These are phyloP conservation scores for Bursaphelenchus mucronatus DNA, from an alignment of 1,140 invertebrate species.

Conservation along the genomic window DNA sequence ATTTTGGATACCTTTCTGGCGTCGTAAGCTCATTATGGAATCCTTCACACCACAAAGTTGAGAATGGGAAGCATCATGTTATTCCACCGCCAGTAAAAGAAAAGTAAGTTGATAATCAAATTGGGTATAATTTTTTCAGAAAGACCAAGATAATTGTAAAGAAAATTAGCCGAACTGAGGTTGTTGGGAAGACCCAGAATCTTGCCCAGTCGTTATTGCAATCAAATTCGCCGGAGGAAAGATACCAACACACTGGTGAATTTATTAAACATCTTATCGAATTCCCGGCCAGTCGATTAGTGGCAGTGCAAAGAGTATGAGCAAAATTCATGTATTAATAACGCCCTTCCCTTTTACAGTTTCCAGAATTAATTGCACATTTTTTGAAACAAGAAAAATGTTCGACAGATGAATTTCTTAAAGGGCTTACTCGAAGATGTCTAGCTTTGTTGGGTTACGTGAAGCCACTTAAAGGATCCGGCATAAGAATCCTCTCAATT, in stretches of 20 bases:
- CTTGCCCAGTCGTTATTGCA: slow-evolving; percentile 38
- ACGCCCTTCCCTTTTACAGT: slow-evolving; percentile 21
- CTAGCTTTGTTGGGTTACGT: slow-evolving; percentile 73
- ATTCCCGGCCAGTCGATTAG: slow-evolving; percentile 46
- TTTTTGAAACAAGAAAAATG: slow-evolving; percentile 22
- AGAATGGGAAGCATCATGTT: slow-evolving; percentile 5
- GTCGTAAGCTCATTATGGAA: slow-evolving; percentile 24
- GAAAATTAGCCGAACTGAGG: slow-evolving; percentile 44
- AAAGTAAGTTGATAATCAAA: slow-evolving; percentile 4
- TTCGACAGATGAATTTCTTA: slow-evolving; percentile 12
- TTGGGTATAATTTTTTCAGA: slow-evolving; percentile 10
- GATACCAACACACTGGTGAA: slow-evolving; percentile 33
- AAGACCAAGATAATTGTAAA: slow-evolving; percentile 28
- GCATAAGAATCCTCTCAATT: slow-evolving; percentile 77
- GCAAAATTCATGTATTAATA: background rate
- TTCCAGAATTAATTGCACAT: slow-evolving; percentile 20
- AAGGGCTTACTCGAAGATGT: slow-evolving; percentile 26
- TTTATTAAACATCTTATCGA: slow-evolving; percentile 41
- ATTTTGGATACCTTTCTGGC: slow-evolving; percentile 30
- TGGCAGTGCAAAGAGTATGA: slow-evolving; percentile 30
- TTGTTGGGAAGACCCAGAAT: slow-evolving; percentile 30
- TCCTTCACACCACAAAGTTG: slow-evolving; percentile 9
- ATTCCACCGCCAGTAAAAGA: background rate
- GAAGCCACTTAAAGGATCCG: slow-evolving; percentile 69
- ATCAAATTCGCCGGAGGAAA: slow-evolving; percentile 34